phyloP scores from a whole-genome alignment of 2,113 vertebrate species.

The Alethe diademata region DNA sequence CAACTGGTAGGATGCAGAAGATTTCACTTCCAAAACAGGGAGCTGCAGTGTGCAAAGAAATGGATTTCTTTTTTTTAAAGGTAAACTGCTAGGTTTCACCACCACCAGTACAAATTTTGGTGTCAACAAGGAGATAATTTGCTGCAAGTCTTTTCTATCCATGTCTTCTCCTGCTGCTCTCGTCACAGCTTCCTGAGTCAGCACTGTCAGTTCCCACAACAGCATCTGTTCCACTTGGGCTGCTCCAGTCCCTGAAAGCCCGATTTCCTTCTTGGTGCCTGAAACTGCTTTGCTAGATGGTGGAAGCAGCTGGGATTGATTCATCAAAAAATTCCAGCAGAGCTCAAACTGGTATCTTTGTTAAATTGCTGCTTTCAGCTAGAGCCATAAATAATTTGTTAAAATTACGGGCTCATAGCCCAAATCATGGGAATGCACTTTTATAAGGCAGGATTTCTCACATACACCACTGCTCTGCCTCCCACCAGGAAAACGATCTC shows the following conservation, averaged over 20 bases:
- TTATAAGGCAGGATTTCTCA: background rate
- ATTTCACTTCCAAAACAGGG: background rate
- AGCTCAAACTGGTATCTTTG: background rate
- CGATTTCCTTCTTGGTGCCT: background rate
- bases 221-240: background rate
- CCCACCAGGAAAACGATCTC: background rate
- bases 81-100: background rate
- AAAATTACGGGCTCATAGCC: background rate
- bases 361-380: background rate
- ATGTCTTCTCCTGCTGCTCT: background rate
- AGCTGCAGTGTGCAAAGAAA: background rate
- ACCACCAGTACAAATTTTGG: background rate
- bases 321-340: background rate
- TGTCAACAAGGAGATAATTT: background rate
- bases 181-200: background rate
- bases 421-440: background rate
- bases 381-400: background rate
- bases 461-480: background rate
- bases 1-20: background rate
- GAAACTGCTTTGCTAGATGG: background rate
- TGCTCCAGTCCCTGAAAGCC: background rate
- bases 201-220: background rate
- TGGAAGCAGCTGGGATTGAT: conserved; percentile 29
- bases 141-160: background rate
- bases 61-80: background rate